These are phyloP conservation scores for Chrysodeixis includens DNA, from an alignment of 2,888 invertebrate species.

Conservation along the genomic window DNA sequence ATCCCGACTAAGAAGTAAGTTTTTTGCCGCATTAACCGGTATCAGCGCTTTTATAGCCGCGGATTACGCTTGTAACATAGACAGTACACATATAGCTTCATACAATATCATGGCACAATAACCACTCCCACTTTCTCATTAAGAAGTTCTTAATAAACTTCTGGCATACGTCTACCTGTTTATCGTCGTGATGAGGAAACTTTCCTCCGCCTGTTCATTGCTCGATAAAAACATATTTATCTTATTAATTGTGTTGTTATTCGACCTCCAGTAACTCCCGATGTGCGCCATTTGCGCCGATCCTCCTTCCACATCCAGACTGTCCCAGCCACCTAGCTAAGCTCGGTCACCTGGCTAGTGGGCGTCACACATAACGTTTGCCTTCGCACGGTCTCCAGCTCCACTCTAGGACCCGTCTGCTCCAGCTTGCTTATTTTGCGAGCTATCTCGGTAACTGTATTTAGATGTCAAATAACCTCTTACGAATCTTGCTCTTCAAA, in stretches of 20 bases:
- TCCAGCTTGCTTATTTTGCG: no score
- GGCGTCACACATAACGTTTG: no score
- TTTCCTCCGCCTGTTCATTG: neutral
- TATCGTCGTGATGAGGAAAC: slow-evolving; percentile 6
- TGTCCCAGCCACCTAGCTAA: no score
- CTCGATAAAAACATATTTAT: neutral
- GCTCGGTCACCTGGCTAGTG: no score
- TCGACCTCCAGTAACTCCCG: neutral
- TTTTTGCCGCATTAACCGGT: neutral
- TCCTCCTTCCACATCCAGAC: no score
- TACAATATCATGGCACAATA: neutral
- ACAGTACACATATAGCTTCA: neutral
- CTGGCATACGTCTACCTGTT: slow-evolving; percentile 1
- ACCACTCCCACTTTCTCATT: slow-evolving; percentile 29
- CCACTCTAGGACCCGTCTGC: no score
- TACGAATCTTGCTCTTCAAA: no score
- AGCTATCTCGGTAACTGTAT: no score
- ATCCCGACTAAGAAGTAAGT: neutral
- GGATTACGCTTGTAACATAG: neutral
- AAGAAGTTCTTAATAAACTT: slow-evolving; percentile 14
- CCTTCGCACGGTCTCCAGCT: no score
- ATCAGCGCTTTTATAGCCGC: no score
- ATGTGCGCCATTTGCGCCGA: no score
- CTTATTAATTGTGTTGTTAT: slow-evolving; percentile 4
- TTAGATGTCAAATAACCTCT: no score